Percentiles rank a stretch among this genome's conserved stretches.
Evolutionary conservation across 2,888 invertebrate genomes (phyloP).

Genomic region (Nemotelus nigrinus): DNA sequence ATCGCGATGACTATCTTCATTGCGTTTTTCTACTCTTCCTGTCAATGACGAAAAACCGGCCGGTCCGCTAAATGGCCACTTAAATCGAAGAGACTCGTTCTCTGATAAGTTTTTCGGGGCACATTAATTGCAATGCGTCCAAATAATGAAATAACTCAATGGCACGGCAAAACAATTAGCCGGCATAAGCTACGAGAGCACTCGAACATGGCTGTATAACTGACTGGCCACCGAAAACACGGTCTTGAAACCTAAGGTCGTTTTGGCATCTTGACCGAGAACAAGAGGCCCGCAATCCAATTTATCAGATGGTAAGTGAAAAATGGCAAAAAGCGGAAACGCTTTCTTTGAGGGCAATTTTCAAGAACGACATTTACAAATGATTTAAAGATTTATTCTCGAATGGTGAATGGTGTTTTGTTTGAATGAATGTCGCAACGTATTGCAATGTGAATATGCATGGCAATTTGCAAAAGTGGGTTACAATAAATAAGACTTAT

Average conservation of each 20-base stretch:
- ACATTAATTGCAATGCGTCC: constrained; percentile 23
- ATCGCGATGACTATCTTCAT: constrained; percentile 37
- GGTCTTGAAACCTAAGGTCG: neutral
- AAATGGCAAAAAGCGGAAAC: neutral
- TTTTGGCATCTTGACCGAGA: neutral
- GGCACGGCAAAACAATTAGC: constrained; percentile 34
- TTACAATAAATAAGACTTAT: no score
- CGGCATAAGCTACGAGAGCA: constrained; percentile 10
- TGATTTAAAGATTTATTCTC: neutral
- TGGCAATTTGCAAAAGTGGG: no score
- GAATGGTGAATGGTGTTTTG: neutral
- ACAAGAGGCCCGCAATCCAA: constrained; percentile 26
- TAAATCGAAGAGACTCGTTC: neutral
- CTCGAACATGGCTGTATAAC: neutral
- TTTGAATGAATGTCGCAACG: no score
- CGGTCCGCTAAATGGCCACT: constrained; percentile 29
- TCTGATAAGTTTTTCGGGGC: constrained; percentile 20
- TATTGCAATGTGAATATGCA: no score
- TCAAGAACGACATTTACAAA: neutral
- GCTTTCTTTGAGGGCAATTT: neutral
- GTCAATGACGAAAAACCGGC: neutral
- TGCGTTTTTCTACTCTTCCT: constrained; percentile 16
- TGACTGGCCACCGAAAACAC: no score
- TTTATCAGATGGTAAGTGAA: constrained; percentile 21
- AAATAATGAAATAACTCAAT: constrained; percentile 19